These are phyloP conservation scores for Sarcophaga caerulescens DNA, from an alignment of 2,888 invertebrate genomes.

Conservation along the genomic window DNA sequence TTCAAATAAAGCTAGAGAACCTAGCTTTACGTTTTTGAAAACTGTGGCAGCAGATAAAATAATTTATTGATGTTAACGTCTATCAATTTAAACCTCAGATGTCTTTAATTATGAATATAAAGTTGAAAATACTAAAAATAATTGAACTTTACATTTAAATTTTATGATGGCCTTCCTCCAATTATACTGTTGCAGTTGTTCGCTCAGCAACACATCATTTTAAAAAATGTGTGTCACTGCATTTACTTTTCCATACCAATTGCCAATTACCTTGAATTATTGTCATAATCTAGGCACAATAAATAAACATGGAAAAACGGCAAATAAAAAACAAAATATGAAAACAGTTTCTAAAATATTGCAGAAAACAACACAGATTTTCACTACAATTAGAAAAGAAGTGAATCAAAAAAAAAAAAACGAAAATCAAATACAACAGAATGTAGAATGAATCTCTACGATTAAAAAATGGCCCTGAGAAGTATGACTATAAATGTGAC, in stretches of 20 bases:
- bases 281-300: conserved; percentile 33
- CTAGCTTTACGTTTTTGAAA: too few species aligned
- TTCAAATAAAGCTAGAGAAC: too few species aligned
- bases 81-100: too few species aligned
- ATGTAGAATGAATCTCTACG: too few species aligned
- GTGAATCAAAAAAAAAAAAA: not conserved
- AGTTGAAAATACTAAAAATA: not conserved
- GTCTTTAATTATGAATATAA: too few species aligned
- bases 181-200: not conserved
- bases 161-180: not conserved
- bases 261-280: conserved; percentile 55
- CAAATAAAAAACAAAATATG: not conserved
- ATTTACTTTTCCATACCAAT: conserved; percentile 69
- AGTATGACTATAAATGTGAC: not conserved
- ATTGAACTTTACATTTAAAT: not conserved
- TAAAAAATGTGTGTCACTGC: conserved; percentile 56
- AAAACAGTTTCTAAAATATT: too few species aligned
- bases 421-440: conserved; percentile 1
- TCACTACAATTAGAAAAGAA: conserved; percentile 15
- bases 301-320: not conserved
- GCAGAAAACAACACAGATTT: not conserved
- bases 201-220: not conserved
- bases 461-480: too few species aligned
- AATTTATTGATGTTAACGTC: too few species aligned
- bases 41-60: too few species aligned